phyloP scores from a whole-genome alignment of 2,797 vertebrate species.

The Borostomias antarcticus region DNA sequence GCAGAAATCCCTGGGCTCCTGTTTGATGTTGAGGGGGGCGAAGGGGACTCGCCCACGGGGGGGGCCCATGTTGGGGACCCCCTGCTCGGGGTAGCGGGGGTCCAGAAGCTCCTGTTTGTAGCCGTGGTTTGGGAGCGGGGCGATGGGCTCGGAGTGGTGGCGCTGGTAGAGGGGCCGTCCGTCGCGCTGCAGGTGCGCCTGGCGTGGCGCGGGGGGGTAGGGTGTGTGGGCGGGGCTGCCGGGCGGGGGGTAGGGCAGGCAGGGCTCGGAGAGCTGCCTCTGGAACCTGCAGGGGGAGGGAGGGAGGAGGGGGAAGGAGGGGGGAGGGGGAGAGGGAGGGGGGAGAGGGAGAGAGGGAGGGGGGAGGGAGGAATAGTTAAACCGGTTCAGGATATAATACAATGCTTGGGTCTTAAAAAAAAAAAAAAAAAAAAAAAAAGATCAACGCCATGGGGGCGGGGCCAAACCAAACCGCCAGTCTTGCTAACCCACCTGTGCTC shows the following conservation, averaged over 20 bases:
- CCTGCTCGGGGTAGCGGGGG: conserved; percentile 80
- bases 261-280: conserved; percentile 89
- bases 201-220: conserved; percentile 62
- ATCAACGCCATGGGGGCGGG: no score
- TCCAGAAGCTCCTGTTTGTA: conserved; percentile 93
- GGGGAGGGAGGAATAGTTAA: no score
- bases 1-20: conserved; percentile 91
- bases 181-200: conserved; percentile 64
- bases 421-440: no score
- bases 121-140: conserved; percentile 72
- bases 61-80: conserved; percentile 64
- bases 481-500: conserved; percentile 82
- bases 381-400: neutral
- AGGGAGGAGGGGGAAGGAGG: accelerated
- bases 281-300: conserved; percentile 80
- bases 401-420: conserved; percentile 4
- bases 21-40: conserved; percentile 87
- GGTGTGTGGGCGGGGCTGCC: conserved; percentile 71
- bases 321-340: neutral
- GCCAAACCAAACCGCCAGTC: neutral
- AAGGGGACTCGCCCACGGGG: conserved; percentile 73
- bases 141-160: conserved; percentile 88
- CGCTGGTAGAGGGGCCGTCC: conserved; percentile 86
- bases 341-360: no score
- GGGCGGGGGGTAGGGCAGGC: conserved; percentile 62